Base-by-base conservation (phyloP, 2,113 vertebrate species). In the Oreochromis aureus region DNA sequence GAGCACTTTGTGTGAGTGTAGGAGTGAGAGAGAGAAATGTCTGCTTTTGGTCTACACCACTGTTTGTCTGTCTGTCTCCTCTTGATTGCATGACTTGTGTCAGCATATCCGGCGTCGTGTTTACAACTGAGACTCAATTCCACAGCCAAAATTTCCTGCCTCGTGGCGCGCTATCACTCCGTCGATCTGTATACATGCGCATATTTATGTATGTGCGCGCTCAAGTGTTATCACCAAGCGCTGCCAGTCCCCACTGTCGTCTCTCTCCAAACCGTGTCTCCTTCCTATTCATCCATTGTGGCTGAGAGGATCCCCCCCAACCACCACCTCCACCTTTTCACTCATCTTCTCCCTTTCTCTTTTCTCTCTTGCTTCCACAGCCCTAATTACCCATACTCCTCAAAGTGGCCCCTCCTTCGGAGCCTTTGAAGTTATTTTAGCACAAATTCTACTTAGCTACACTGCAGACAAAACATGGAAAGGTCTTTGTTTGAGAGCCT, bases 371-470 rank as follows among this genome's bases (percentile, higher is more conserved):
- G 10, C 82, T 87, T 89, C 90, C 86, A 86, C 90, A 61, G 66
- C 84, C 90, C 92, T 94, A 95, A 96, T 95, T 95, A 95, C 92
- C 93, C 92, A 87, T 24, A 91, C 87, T 94, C 84, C 91, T 91
- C 86, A 11, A 83, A 86, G 84, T 92, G 94, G 93, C 92, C 84
- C 88, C 95, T 93, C 90, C 91, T 90, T 91, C 78, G 39, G 44
- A 88, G 54, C 82, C 94, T 95, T 96, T 94, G 94, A 96, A 94
- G 94, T 94, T 95, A 94, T 95, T 95, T 94, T 90, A 92, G 90
- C 78, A 4, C 83, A 94, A 90, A 93, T 95, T 95, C 93, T 89
- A 87, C 92, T 94, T 88, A 80, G 88, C 92, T 89, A 54, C 91
- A 84, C 88, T 91, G 89, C 88, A 93, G 94, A 94, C 94, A 92